Percentiles rank a stretch among this genome's conserved stretches.
These are phyloP conservation scores for Megaceryle maxima DNA, from an alignment of 2,113 vertebrate species.

Conservation along the genomic window DNA sequence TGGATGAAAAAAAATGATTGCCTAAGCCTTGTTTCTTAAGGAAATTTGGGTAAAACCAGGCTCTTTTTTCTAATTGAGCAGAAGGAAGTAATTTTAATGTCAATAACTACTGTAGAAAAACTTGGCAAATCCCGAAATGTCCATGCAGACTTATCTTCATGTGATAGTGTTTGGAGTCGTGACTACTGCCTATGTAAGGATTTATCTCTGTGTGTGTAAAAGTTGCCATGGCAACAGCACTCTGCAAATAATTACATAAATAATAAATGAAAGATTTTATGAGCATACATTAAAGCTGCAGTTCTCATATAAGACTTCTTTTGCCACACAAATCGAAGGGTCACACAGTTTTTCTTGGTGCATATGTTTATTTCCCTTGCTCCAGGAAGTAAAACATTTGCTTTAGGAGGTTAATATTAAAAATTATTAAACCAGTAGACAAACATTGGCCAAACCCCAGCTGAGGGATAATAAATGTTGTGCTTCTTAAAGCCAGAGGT, in stretches of 20 bases:
- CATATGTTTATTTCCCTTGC: neutral
- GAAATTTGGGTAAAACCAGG: neutral
- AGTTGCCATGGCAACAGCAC: slow-evolving; percentile 28
- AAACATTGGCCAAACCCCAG: neutral
- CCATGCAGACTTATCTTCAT: slow-evolving; percentile 8
- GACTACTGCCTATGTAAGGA: slow-evolving; percentile 5
- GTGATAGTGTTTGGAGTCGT: neutral
- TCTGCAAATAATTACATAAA: slow-evolving; percentile 60
- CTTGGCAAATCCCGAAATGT: slow-evolving; percentile 7
- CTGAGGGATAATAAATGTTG: neutral
- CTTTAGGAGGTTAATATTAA: neutral
- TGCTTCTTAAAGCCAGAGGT: neutral
- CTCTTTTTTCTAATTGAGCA: neutral
- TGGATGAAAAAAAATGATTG: neutral
- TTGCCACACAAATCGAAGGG: neutral
- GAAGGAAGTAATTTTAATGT: neutral
- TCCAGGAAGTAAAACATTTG: neutral
- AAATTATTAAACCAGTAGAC: slow-evolving; percentile 9
- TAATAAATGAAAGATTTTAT: slow-evolving; percentile 42
- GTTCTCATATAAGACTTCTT: neutral
- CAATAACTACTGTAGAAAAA: slow-evolving; percentile 20
- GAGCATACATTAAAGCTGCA: neutral
- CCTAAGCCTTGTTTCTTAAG: neutral
- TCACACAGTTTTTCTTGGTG: neutral
- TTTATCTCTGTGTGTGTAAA: slow-evolving; percentile 17